phyloP scores from a whole-genome alignment of 2,113 vertebrate species.

The Ascaphus truei region DNA sequence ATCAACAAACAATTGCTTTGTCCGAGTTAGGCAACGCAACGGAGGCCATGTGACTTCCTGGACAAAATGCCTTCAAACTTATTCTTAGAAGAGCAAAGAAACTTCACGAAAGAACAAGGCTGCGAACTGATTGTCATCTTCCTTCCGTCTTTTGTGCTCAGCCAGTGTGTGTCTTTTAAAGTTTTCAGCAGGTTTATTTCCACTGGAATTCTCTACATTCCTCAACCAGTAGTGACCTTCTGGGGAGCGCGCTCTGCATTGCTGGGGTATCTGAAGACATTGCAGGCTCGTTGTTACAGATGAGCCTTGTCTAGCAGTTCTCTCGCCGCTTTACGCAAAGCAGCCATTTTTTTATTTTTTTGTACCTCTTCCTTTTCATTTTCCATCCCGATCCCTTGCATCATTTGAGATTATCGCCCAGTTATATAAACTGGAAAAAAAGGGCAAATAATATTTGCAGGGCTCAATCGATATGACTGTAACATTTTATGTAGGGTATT shows the following conservation, averaged over 20 bases:
- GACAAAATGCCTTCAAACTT: constrained; percentile 55
- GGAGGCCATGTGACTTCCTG: constrained; percentile 68
- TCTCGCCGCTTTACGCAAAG: too few relatives aligned
- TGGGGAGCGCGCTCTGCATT: constrained; percentile 47
- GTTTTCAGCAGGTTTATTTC: constrained; percentile 72
- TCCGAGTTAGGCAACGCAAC: constrained; percentile 58
- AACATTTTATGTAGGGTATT: too few relatives aligned
- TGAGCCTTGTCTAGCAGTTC: constrained; percentile 40
- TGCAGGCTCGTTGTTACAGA: neutral
- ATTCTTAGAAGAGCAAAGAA: constrained; percentile 69
- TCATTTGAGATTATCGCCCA: too few relatives aligned
- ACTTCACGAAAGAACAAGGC: constrained; percentile 52
- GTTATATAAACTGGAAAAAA: too few relatives aligned
- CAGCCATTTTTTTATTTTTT: too few relatives aligned
- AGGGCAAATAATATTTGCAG: too few relatives aligned
- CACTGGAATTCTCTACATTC: constrained; percentile 47
- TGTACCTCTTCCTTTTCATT: too few relatives aligned
- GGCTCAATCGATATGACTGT: too few relatives aligned
- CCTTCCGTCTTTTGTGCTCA: constrained; percentile 77
- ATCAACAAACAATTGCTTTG: constrained; percentile 66
- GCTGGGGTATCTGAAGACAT: constrained; percentile 41
- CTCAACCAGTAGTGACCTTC: constrained; percentile 41
- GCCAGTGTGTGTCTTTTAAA: constrained; percentile 52
- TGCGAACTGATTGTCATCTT: constrained; percentile 57
- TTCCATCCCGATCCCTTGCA: too few relatives aligned